Evolutionary conservation across 2,113 vertebrate genomes (phyloP).

Genomic region (Vicugna pacos): DNA sequence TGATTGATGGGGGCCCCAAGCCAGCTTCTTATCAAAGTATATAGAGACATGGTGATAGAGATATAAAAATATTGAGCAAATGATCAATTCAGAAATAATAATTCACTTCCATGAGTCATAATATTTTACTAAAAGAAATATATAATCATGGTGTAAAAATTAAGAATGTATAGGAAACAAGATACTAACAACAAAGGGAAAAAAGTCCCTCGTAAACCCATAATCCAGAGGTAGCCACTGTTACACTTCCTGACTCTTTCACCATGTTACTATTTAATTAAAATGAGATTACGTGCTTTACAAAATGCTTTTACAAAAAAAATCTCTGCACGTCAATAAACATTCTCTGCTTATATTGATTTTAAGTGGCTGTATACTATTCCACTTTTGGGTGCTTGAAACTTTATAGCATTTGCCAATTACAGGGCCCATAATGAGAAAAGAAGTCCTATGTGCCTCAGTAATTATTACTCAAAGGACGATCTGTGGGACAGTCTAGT

Average conservation of each 20-base stretch:
- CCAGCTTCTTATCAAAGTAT: not conserved
- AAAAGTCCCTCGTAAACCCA: not conserved
- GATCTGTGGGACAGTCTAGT: not conserved
- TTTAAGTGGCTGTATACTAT: not conserved
- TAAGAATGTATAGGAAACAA: not conserved
- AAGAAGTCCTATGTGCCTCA: not conserved
- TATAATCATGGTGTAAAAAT: not conserved
- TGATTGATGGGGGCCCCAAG: not conserved
- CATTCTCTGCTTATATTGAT: not conserved
- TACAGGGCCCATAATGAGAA: not conserved
- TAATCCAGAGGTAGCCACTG: not conserved
- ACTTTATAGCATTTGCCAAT: not conserved
- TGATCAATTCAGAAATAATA: not conserved
- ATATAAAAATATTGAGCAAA: not conserved
- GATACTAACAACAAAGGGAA: not conserved
- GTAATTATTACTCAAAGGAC: not conserved
- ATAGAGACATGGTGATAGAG: not conserved
- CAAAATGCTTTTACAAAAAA: not conserved
- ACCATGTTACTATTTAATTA: not conserved
- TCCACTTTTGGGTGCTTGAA: not conserved
- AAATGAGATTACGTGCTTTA: not conserved
- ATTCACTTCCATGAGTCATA: not conserved
- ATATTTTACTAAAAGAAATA: constrained; percentile 7
- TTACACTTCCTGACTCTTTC: not conserved
- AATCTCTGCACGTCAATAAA: not conserved